Conservation (phyloP, 2,888 invertebrate species). For the Torymus aiolomorphi region DNA sequence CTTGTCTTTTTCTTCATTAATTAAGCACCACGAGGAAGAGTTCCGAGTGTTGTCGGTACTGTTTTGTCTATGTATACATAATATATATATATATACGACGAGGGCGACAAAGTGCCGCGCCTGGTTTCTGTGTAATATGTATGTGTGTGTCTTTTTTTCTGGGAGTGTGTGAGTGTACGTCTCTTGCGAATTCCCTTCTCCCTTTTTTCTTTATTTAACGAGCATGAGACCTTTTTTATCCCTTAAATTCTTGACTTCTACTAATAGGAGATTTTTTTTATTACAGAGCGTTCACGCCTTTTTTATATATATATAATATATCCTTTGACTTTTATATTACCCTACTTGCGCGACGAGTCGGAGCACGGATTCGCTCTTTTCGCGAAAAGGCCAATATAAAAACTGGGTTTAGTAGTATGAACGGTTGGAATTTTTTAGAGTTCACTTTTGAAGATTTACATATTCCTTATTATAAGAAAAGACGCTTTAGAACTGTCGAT, state of each 20-base stretch:
- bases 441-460: conserved; percentile 45
- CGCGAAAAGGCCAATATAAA: conserved; percentile 8
- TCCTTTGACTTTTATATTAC: conserved; percentile 33
- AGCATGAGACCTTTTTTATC: conserved; percentile 45
- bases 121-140: conserved; percentile 35
- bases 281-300: conserved; percentile 29
- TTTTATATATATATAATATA: background rate
- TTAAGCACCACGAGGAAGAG: conserved; percentile 40
- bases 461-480: conserved; percentile 8
- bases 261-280: conserved; percentile 49
- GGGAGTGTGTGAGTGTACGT: conserved; percentile 4
- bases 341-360: conserved; percentile 28
- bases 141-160: conserved; percentile 1
- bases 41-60: conserved; percentile 7
- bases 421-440: conserved; percentile 6
- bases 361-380: conserved; percentile 53
- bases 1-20: conserved; percentile 4
- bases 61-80: background rate
- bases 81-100: background rate
- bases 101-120: conserved; percentile 40
- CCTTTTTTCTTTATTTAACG: conserved; percentile 23
- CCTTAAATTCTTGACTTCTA: conserved; percentile 48
- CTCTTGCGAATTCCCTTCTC: conserved; percentile 4
- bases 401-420: conserved; percentile 21
- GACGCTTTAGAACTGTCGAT: conserved; percentile 34